phyloP scores from a whole-genome alignment of 2,113 vertebrate genomes.

The Lepidiolamprologus cunningtoni region DNA sequence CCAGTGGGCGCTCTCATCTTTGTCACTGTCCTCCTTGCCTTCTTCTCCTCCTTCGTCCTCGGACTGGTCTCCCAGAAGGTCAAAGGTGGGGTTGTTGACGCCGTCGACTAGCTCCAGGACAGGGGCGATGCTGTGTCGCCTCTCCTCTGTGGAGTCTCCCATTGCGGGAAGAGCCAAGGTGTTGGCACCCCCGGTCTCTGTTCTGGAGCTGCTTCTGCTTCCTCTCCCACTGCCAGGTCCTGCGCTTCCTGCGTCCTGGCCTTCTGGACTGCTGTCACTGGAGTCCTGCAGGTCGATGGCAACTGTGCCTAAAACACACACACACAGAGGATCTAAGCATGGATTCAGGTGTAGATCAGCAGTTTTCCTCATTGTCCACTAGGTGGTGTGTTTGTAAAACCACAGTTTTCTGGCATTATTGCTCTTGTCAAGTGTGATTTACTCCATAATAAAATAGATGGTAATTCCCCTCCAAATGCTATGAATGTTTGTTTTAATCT shows the following conservation, averaged over 20 bases:
- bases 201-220: constrained; percentile 56
- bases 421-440: constrained; percentile 18
- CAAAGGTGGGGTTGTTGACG: constrained; percentile 68
- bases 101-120: constrained; percentile 77
- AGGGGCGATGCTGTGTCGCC: constrained; percentile 76
- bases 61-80: constrained; percentile 78
- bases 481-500: neutral
- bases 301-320: constrained; percentile 66
- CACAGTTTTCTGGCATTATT: neutral
- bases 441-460: neutral
- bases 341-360: neutral
- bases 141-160: constrained; percentile 56
- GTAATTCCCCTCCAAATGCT: neutral
- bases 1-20: constrained; percentile 63
- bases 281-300: constrained; percentile 77
- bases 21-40: constrained; percentile 68
- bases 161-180: constrained; percentile 65
- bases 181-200: constrained; percentile 58
- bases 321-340: neutral
- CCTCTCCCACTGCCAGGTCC: constrained; percentile 37
- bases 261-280: constrained; percentile 71
- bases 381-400: constrained; percentile 55
- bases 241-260: constrained; percentile 31
- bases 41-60: constrained; percentile 76
- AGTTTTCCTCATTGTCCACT: constrained; percentile 30